These are phyloP conservation scores for Spheniscus mendiculus DNA, from an alignment of 2,113 vertebrate genomes.

Conservation along the genomic window DNA sequence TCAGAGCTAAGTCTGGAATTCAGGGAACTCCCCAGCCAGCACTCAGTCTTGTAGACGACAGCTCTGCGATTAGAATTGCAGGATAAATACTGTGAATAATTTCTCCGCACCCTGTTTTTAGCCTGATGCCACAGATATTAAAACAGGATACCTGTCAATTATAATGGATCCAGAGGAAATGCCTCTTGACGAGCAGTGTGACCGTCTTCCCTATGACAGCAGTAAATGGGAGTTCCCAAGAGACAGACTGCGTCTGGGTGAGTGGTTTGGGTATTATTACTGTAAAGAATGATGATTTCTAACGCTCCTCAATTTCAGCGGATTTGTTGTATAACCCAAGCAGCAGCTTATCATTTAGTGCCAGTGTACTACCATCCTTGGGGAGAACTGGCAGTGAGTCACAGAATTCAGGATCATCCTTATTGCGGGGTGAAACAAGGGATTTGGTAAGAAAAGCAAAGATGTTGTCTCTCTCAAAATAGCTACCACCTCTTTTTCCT, in stretches of 20 bases:
- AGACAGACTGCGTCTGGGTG: slow-evolving; percentile 86
- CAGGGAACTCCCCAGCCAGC: not conserved
- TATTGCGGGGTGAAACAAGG: not conserved
- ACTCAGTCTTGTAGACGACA: not conserved
- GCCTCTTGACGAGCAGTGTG: slow-evolving; percentile 89
- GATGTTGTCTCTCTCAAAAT: not conserved
- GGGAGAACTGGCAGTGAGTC: not conserved
- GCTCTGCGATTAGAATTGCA: not conserved
- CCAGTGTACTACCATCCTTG: not conserved
- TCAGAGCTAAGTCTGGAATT: not conserved
- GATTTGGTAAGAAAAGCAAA: not conserved
- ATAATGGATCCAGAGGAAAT: slow-evolving; percentile 94
- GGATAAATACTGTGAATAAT: not conserved
- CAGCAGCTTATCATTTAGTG: not conserved
- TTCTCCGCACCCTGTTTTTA: slow-evolving; percentile 1
- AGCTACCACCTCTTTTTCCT: not conserved
- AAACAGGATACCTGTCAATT: slow-evolving; percentile 91
- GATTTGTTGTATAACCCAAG: not conserved
- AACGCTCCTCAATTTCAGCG: rapidly evolving
- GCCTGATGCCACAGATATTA: slow-evolving; percentile 85
- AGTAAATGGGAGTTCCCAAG: slow-evolving; percentile 95
- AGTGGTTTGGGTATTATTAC: not conserved
- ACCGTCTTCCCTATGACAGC: slow-evolving; percentile 90
- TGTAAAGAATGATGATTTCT: not conserved
- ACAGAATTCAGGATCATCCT: not conserved